Percentiles rank a stretch among this genome's conserved stretches.
These are phyloP conservation scores for Periplaneta americana DNA, from an alignment of 1,140 invertebrate genomes.

Conservation along the genomic window DNA sequence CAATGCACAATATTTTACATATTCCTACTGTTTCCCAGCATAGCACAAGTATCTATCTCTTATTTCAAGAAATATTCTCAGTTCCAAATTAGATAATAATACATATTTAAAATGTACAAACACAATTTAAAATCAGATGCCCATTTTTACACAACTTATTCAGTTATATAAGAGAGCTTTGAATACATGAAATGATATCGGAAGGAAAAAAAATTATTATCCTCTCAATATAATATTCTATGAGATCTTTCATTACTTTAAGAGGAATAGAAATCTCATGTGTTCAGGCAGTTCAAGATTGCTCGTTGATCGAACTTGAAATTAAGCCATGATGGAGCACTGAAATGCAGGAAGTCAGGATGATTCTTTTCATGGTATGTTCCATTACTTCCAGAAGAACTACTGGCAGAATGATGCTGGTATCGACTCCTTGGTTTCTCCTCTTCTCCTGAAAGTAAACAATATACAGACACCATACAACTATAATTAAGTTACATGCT, in stretches of 20 bases:
- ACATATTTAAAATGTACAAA: background rate
- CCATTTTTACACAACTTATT: background rate
- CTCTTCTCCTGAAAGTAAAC: background rate
- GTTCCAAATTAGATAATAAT: background rate
- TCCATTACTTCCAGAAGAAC: background rate
- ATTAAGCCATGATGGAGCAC: slow-evolving; percentile 50
- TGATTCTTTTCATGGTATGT: background rate
- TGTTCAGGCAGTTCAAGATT: slow-evolving; percentile 43
- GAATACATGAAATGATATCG: background rate
- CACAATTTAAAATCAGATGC: background rate
- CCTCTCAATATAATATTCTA: background rate
- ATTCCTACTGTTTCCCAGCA: background rate
- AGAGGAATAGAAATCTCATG: background rate
- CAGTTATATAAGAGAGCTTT: background rate
- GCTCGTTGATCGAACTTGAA: slow-evolving; percentile 51
- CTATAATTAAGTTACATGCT: no score
- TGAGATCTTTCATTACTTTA: background rate
- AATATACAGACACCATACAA: background rate
- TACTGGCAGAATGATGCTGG: background rate
- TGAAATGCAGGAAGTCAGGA: slow-evolving; percentile 33
- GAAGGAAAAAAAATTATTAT: no score
- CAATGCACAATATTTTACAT: background rate
- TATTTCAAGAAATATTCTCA: background rate
- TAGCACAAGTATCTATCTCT: background rate
- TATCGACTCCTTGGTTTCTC: background rate